Base-by-base conservation (phyloP, 2,888 invertebrate species). In the Pachydiplax longipennis region DNA sequence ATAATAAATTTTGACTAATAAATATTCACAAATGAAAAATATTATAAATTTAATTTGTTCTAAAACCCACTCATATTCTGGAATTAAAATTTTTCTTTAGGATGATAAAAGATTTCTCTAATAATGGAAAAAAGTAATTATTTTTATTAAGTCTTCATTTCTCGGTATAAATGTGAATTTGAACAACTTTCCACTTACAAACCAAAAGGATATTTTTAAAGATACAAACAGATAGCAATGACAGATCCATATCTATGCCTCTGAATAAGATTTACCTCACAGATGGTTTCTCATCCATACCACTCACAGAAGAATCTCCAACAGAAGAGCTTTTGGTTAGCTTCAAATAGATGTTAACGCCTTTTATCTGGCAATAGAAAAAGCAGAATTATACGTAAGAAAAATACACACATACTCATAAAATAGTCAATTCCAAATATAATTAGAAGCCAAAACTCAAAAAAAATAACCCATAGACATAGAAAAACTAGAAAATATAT, bases 181-280 rank as follows among this genome's bases (percentile, higher is more conserved):
- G 4, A 6, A 31, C 5, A 31, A 12, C 13, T 31, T 31, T 8
- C 12, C 2, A 31, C 15, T 2, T 2, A 73, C 53, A 25, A 81
- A 40, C 18, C 2, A 61, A 25, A 58, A 58, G 22, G 1, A 18
- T 25, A 44, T 44, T 10, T 44, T 44, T 44, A 8, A 0, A 18
- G 2, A 53, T 8, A 53, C 18, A 1, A 53, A 53, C 15, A 53
- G 18, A 18, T 18, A 53, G 1, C 3, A 18, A 0, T 10, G 53
- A 18, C 15, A 3, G 18, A 53, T 53, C 10, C 15, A 2, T 53
- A 12, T 53, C 48, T 22, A 15, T 25, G 53, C 2, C 53, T 81
- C 12, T 25, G 37, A 40, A 58, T 73, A 53, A 91, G 13, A 31
- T 48, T 90, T 91, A 92, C 91, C 92, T 91, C 83, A 92, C 92